These are phyloP conservation scores for Pristionchus fissidentatus DNA, from an alignment of 2,888 invertebrate species.

Conservation along the genomic window DNA sequence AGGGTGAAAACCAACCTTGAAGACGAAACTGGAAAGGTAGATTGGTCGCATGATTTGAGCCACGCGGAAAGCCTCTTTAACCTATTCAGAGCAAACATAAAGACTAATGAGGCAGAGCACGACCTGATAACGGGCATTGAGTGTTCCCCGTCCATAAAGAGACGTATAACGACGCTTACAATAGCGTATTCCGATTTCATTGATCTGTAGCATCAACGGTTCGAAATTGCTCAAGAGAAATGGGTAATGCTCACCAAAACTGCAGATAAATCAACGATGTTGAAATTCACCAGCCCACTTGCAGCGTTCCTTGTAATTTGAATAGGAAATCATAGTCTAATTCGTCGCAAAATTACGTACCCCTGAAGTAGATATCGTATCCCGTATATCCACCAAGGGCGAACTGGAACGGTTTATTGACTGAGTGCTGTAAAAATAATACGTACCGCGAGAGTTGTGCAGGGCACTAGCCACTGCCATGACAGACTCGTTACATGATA, in stretches of 20 bases:
- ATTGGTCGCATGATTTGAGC: not conserved
- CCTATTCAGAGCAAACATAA: not conserved
- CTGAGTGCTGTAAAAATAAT: not conserved
- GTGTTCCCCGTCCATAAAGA: not conserved
- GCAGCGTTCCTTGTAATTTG: too few species aligned
- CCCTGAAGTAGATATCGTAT: not conserved
- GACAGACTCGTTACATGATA: not conserved
- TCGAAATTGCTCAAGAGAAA: not conserved
- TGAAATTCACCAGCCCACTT: not conserved
- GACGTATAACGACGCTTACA: not conserved
- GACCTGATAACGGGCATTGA: not conserved
- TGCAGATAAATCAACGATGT: not conserved
- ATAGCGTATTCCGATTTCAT: not conserved
- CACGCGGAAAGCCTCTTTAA: not conserved
- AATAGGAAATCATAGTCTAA: not conserved
- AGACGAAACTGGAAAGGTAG: not conserved
- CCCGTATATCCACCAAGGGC: not conserved
- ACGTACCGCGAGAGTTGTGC: constrained; percentile 7
- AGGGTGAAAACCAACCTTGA: not conserved
- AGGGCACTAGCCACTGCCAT: not conserved
- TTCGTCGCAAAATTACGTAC: not conserved
- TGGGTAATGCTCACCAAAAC: not conserved
- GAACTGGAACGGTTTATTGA: not conserved
- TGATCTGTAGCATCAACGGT: not conserved
- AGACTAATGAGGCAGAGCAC: not conserved